Evolutionary conservation across 2,888 invertebrate species (phyloP).

Genomic region (Scotopteryx bipunctaria): DNA sequence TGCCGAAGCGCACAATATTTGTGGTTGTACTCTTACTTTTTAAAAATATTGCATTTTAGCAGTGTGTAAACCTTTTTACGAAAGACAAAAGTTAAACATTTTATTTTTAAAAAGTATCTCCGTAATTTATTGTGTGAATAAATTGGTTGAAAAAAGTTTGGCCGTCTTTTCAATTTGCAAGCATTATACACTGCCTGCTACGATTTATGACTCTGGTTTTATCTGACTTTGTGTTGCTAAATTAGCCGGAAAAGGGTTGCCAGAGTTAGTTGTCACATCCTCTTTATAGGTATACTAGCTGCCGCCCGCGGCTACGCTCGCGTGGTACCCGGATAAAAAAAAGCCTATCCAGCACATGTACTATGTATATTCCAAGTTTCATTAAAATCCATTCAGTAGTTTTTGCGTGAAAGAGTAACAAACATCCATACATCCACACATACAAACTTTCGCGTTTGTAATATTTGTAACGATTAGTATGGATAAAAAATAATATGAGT

Average conservation of each 20-base stretch:
- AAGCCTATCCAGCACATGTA: no score
- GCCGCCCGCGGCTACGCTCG: no score
- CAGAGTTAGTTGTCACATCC: not conserved
- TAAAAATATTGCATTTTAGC: conserved; percentile 1
- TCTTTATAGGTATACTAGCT: not conserved
- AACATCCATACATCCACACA: no score
- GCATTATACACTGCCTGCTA: conserved; percentile 53
- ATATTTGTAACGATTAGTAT: no score
- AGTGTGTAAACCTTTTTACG: conserved; percentile 33
- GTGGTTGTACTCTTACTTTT: no score
- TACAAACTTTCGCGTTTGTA: no score
- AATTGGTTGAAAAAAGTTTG: conserved; percentile 53
- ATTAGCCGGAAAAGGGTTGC: conserved; percentile 33
- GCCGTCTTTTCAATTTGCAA: conserved; percentile 60
- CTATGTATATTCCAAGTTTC: no score
- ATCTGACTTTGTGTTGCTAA: conserved; percentile 45
- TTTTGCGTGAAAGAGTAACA: no score
- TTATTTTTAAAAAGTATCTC: conserved; percentile 47
- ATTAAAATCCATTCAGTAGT: no score
- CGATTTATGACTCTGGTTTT: conserved; percentile 42
- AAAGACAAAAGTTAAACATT: conserved; percentile 53
- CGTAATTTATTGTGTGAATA: conserved; percentile 63
- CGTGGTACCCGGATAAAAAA: no score
- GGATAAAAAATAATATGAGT: no score
- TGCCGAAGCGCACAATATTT: no score